These are phyloP conservation scores for Acanthosoma haemorrhoidale DNA, from an alignment of 2,888 invertebrate species.

Conservation along the genomic window DNA sequence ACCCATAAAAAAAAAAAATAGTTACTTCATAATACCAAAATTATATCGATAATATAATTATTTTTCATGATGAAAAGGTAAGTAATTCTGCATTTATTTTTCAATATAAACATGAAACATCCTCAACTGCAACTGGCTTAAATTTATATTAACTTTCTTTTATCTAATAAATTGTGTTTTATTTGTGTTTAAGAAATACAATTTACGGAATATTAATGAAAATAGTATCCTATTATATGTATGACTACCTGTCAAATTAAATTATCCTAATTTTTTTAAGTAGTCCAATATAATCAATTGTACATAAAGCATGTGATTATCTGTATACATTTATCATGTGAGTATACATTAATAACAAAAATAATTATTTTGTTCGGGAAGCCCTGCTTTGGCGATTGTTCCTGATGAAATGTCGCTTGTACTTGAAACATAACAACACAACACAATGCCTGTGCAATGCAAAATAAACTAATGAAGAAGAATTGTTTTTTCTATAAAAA, in stretches of 20 bases:
- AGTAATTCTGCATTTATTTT: neutral
- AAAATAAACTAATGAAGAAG: neutral
- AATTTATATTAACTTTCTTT: too few relatives aligned
- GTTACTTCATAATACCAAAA: too few relatives aligned
- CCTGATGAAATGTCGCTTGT: slow-evolving; percentile 26
- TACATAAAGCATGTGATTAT: slow-evolving; percentile 27
- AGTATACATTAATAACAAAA: neutral
- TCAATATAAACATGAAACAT: neutral
- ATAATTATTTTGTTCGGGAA: slow-evolving; percentile 7
- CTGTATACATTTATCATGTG: neutral
- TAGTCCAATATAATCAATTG: slow-evolving; percentile 19
- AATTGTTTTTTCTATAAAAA: neutral
- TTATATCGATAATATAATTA: too few relatives aligned
- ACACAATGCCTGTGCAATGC: slow-evolving; percentile 32
- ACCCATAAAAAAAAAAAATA: too few relatives aligned
- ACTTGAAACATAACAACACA: slow-evolving; percentile 25
- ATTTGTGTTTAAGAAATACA: neutral
- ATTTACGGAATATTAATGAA: neutral
- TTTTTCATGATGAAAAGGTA: too few relatives aligned
- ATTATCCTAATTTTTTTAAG: slow-evolving; percentile 15
- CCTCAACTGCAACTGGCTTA: neutral
- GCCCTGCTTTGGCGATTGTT: slow-evolving; percentile 31
- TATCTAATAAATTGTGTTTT: neutral
- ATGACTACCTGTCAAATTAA: neutral
- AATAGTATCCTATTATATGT: neutral